Evolutionary conservation across 2,888 invertebrate species (phyloP), one percentile per base, ranked within the genome.

Genomic region (Schizaphis graminum): DNA sequence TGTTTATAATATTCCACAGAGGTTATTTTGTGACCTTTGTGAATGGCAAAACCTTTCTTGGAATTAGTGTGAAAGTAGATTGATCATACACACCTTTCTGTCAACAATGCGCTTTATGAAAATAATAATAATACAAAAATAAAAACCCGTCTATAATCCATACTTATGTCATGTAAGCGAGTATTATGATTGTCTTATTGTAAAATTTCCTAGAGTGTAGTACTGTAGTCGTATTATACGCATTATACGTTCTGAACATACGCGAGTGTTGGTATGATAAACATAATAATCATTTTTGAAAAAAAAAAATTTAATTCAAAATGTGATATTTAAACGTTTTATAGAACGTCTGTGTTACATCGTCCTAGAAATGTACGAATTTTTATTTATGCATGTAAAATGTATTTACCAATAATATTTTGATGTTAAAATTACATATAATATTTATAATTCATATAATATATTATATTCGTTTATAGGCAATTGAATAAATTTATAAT

Each of bases 61-160:
- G 91, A 86, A 94, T 86, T 91, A 86, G 49, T 91, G 94, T 94
- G 94, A 94, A 94, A 94, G 94, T 94, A 91, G 94, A 94, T 94
- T 91, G 94, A 94, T 91, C 44, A 47, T 85, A 90, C 93, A 91
- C 94, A 67, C 94, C 86, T 94, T 49, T 93, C 94, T 94, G 94
- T 94, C 94, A 94, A 94, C 94, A 94, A 94, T 94, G 56, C 91
- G 61, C 91, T 94, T 91, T 86, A 91, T 67, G 91, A 91, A 61
- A 88, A 88, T 57, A 92, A 87, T 67, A 92, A 92, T 93, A 93
- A 77, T 88, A 77, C 41, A 88, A 77, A 93, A 93, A 93, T 89
- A 89, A 93, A 93, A 94, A 91, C 49, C 21, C 24, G 90, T 49
- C 57, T 85, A 35, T 86, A 44, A 88, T 90, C 61, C 61, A n/a